phyloP scores from a whole-genome alignment of 1,140 invertebrate species.

The Eurosta solidaginis region DNA sequence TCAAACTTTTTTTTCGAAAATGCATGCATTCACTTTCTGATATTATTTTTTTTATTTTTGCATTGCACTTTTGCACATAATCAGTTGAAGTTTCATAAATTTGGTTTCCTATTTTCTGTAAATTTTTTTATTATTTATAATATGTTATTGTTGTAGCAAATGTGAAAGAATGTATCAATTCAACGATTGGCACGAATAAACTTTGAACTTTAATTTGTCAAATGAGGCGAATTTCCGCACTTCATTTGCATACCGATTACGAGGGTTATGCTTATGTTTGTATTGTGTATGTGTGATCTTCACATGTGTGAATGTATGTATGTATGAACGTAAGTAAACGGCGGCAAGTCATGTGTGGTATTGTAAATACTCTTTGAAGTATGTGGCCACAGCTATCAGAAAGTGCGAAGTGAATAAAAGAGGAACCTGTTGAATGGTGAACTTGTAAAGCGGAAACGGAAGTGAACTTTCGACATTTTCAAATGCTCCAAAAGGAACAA shows the following conservation, averaged over 20 bases:
- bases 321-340: background rate
- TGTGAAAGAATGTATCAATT: background rate
- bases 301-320: too few species aligned
- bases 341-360: background rate
- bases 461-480: slow-evolving; percentile 6
- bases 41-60: background rate
- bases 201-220: slow-evolving; percentile 21
- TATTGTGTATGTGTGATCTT: background rate
- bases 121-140: too few species aligned
- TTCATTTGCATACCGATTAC: background rate
- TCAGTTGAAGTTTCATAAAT: background rate
- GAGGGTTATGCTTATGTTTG: too few species aligned
- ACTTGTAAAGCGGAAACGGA: slow-evolving; percentile 19
- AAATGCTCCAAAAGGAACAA: background rate
- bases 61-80: background rate
- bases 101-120: too few species aligned
- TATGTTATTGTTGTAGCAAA: background rate
- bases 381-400: slow-evolving; percentile 24
- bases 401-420: background rate
- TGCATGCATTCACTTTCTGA: background rate
- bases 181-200: background rate
- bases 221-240: slow-evolving; percentile 27
- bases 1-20: background rate
- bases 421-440: slow-evolving; percentile 27
- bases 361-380: background rate